These are phyloP conservation scores for Cepaea nemoralis DNA, from an alignment of 1,140 invertebrate species.

Conservation along the genomic window DNA sequence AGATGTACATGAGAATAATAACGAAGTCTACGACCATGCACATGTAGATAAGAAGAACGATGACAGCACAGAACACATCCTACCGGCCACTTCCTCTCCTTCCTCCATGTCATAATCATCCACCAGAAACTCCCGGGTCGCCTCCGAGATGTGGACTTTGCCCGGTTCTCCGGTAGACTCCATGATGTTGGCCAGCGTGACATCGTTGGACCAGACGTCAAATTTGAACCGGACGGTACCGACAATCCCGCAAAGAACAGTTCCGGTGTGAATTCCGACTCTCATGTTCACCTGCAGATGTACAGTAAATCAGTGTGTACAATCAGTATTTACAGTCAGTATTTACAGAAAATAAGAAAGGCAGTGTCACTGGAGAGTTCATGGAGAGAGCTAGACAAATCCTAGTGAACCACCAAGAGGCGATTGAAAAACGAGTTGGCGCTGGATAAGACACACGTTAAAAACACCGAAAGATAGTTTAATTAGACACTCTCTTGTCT, in stretches of 20 bases:
- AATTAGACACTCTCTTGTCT: no score
- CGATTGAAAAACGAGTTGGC: no score
- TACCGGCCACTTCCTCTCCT: slow-evolving; percentile 88
- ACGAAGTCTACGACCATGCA: no score
- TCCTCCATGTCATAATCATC: slow-evolving; percentile 88
- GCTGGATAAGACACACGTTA: no score
- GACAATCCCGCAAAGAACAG: slow-evolving; percentile 92
- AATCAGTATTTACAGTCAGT: no score
- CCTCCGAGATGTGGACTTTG: slow-evolving; percentile 90
- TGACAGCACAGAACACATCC: not conserved
- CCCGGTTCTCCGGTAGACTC: slow-evolving; percentile 91
- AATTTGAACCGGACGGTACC: slow-evolving; percentile 95
- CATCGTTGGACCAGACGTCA: slow-evolving; percentile 97
- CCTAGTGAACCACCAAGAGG: no score
- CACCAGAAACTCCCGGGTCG: slow-evolving; percentile 84
- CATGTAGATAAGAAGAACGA: not conserved
- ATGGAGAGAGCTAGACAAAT: no score
- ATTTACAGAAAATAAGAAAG: no score
- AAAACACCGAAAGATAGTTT: no score
- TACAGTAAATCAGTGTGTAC: no score
- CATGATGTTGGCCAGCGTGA: slow-evolving; percentile 96
- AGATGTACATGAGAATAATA: no score
- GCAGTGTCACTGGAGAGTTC: no score
- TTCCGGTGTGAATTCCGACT: slow-evolving; percentile 94
- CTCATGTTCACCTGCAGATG: slow-evolving; percentile 83